phyloP scores from a whole-genome alignment of 1,140 invertebrate species.

The Drosophila murphyi region DNA sequence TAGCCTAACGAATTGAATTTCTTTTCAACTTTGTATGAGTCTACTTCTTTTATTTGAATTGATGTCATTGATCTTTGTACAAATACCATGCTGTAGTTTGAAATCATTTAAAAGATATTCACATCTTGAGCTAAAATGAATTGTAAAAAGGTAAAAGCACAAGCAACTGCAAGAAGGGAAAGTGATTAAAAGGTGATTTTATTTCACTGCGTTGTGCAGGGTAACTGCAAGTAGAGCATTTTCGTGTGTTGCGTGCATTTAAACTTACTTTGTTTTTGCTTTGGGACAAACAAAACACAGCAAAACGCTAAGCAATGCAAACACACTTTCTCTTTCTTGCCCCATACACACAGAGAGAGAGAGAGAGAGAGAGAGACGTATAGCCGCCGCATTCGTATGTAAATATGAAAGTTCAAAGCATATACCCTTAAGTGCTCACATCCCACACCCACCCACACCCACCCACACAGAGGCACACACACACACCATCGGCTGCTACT shows the following conservation, averaged over 20 bases:
- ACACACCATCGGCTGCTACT: slow-evolving; percentile 62
- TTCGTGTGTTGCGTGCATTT: not conserved
- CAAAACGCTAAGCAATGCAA: slow-evolving; percentile 73
- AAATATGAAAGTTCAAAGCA: slow-evolving; percentile 80
- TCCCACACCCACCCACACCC: not conserved
- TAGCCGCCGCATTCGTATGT: slow-evolving; percentile 59
- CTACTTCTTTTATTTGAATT: no score
- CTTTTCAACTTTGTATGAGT: no score
- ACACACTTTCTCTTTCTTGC: slow-evolving; percentile 48
- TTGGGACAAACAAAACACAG: slow-evolving; percentile 69
- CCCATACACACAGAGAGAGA: slow-evolving; percentile 15
- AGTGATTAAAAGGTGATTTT: no score
- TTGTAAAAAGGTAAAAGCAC: no score
- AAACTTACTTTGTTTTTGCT: slow-evolving; percentile 39
- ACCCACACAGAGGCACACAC: not conserved
- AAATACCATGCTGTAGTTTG: no score
- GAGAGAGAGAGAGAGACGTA: slow-evolving; percentile 5
- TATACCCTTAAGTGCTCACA: slow-evolving; percentile 70
- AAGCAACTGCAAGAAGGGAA: no score
- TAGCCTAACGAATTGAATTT: no score
- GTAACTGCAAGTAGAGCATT: not conserved
- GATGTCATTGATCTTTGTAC: no score
- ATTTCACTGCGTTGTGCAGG: not conserved
- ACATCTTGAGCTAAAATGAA: no score
- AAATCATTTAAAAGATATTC: no score